phyloP scores from a whole-genome alignment of 2,888 invertebrate species.

The Dasysyrphus albostriatus region DNA sequence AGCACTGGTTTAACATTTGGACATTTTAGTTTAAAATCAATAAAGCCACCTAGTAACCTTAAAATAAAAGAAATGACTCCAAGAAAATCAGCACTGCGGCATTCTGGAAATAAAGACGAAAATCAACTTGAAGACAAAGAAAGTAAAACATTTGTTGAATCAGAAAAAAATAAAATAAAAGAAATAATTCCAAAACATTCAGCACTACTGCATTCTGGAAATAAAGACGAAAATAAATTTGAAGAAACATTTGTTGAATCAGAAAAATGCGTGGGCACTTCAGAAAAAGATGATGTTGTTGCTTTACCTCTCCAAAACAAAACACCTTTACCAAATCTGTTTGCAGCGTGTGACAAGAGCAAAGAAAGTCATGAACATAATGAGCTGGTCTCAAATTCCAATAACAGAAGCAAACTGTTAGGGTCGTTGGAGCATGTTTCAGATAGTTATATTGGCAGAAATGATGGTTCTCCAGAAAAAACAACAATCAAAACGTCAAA shows the following conservation, averaged over 20 bases:
- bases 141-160: not conserved
- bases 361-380: not conserved
- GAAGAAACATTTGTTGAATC: not conserved
- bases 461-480: not conserved
- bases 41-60: conserved; percentile 52
- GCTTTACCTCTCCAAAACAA: not conserved
- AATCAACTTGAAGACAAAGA: not conserved
- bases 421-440: not conserved
- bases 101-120: not conserved
- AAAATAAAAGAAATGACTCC: not conserved
- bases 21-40: conserved; percentile 42
- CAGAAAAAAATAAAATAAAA: not conserved
- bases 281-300: not conserved
- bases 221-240: not conserved
- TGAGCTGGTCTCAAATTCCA: not conserved
- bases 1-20: conserved; percentile 18
- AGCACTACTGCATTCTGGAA: not conserved
- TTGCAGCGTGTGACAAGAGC: not conserved
- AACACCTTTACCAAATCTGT: not conserved
- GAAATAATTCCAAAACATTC: not conserved
- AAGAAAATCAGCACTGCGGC: not conserved
- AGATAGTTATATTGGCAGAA: not conserved
- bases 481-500: not conserved
- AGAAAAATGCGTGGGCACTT: not conserved
- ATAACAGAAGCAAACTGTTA: not conserved